Evolutionary conservation across 2,888 invertebrate species (phyloP).

Genomic region (Chymomyza amoena): DNA sequence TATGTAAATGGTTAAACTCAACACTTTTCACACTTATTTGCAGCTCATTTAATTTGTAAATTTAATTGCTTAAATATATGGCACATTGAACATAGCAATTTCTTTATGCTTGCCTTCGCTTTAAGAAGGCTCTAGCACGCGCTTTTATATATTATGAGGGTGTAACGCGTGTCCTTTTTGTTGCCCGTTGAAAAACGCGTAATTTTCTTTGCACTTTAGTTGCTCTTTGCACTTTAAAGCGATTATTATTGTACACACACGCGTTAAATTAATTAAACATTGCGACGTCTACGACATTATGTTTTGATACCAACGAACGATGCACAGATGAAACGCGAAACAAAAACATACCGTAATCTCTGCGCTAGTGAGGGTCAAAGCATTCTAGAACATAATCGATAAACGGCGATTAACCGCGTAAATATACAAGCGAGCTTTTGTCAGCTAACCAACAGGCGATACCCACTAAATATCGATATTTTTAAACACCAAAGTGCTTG

Average conservation of each 20-base stretch:
- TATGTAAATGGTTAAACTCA: not conserved
- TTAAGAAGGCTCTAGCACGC: not conserved
- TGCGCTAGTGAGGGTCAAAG: not conserved
- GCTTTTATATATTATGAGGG: not conserved
- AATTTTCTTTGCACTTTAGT: not conserved
- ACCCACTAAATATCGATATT: not conserved
- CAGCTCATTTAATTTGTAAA: constrained; percentile 10
- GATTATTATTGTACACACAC: not conserved
- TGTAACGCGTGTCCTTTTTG: not conserved
- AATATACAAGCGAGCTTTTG: not conserved
- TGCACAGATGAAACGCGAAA: not conserved
- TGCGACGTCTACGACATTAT: not conserved
- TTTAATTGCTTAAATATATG: constrained; percentile 15
- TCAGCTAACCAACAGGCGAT: not conserved
- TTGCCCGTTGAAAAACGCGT: not conserved
- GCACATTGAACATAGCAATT: constrained; percentile 2
- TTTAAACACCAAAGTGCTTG: no score
- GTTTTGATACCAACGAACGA: not conserved
- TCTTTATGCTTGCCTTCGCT: not conserved
- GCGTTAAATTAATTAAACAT: not conserved
- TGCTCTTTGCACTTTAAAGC: not conserved
- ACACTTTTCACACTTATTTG: not conserved
- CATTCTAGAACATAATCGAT: not conserved
- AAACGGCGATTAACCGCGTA: not conserved
- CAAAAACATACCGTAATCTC: not conserved